Base-by-base conservation (phyloP, 2,888 invertebrate species). In the Diploptera punctata region DNA sequence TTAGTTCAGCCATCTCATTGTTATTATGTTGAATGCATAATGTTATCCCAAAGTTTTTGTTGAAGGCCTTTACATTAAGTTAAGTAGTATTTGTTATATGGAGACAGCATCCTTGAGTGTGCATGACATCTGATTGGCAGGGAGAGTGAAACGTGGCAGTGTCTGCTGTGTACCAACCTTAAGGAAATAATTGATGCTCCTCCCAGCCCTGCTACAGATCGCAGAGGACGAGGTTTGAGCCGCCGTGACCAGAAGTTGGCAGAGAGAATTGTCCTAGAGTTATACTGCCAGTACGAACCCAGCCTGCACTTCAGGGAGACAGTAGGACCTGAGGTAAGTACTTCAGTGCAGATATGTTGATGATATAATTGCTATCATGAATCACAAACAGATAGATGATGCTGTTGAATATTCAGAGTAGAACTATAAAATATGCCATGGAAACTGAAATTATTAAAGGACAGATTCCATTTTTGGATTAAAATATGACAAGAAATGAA, bases 61-160 rank as follows among this genome's bases (percentile, higher is more conserved):
- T 54, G 43, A 77, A 2, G 77, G 76, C n/a, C 77, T 80, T 57
- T 2, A 13, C 9, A 19, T 57, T 47, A 13, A 29, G n/a, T 57
- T 57, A 29, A 29, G 21, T 29, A 24, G 26, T 29, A 29, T 57
- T 29, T 57, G 57, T 57, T 57, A 10, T 10, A 57, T 29, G 24
- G 21, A n/a, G 29, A 16, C 57, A 57, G 57, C 57, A 57, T 57
- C 57, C 57, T 57, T 57, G 26, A 61, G 26, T 61, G 70, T 61
- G 24, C 65, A 44, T 65, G 38, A 43, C 71, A 54, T 69, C 75
- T 78, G 75, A 68, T 60, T 79, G 80, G 54, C 83, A 91, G 91
- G 78, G 95, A 93, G 83, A 91, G 89, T 78, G 96, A 95, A 83
- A 93, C 93, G 69, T 97, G 97, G 96, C 94, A 94, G 81, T 97